Evolutionary conservation across 2,888 invertebrate species (phyloP).

Genomic region (Eutolmus rufibarbis): DNA sequence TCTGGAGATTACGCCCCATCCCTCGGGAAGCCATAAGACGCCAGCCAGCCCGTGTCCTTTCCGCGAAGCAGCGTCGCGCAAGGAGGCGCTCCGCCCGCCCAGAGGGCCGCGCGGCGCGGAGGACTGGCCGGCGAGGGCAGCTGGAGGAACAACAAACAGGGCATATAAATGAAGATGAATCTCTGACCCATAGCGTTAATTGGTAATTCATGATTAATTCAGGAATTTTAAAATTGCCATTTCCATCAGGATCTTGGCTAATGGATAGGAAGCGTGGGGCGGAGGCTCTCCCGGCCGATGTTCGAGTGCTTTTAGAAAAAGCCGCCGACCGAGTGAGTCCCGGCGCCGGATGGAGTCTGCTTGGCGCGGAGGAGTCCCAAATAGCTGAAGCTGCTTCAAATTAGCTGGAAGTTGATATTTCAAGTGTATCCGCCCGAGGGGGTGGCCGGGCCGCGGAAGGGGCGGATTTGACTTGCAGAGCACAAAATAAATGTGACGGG

Average conservation of each 20-base stretch:
- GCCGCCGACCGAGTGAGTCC: background rate
- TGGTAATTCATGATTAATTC: slow-evolving; percentile 52
- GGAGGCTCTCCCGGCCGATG: background rate
- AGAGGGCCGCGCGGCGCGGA: background rate
- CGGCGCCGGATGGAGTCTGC: background rate
- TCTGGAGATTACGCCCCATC: background rate
- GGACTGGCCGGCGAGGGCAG: background rate
- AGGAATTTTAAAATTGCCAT: slow-evolving; percentile 50
- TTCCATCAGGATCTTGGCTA: slow-evolving; percentile 43
- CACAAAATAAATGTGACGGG: slow-evolving; percentile 38
- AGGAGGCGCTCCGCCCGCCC: background rate
- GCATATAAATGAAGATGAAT: slow-evolving; percentile 48
- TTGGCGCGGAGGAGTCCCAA: background rate
- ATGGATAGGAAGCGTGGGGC: slow-evolving; percentile 34
- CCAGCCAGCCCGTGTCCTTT: background rate
- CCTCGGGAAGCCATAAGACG: background rate
- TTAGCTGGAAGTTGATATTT: slow-evolving; percentile 31
- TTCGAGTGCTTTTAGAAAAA: slow-evolving; percentile 20
- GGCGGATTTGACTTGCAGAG: slow-evolving; percentile 24
- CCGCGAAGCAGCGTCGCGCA: background rate
- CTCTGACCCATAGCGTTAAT: slow-evolving; percentile 50
- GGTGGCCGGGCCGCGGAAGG: background rate
- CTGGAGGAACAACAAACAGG: slow-evolving; percentile 41
- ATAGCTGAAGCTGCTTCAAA: background rate
- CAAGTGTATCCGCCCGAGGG: background rate